Conservation (phyloP, 2,888 invertebrate species). For the Yponomeuta malinellus region DNA sequence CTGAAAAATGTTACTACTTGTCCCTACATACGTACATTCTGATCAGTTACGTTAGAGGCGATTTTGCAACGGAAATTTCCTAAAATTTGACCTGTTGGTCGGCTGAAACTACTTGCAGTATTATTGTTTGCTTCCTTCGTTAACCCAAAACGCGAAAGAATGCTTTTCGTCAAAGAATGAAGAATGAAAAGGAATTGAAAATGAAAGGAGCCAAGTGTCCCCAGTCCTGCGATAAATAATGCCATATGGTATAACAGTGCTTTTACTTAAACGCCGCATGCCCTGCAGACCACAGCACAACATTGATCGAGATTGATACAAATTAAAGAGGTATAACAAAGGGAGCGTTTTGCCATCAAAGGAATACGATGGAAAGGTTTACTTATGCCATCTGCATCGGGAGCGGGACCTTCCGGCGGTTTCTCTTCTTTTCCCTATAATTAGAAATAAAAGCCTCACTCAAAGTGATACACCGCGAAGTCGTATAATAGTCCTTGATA, state of each 20-base stretch:
- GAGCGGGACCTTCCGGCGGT: slow-evolving; percentile 40
- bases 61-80: too few relatives aligned
- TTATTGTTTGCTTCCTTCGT: not conserved
- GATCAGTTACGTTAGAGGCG: too few relatives aligned
- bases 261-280: slow-evolving; percentile 6
- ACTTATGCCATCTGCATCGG: slow-evolving; percentile 44
- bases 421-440: slow-evolving; percentile 39
- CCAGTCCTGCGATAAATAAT: not conserved
- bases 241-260: not conserved
- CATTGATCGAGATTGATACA: slow-evolving; percentile 39
- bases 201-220: not conserved
- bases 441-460: slow-evolving; percentile 43
- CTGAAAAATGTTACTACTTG: too few relatives aligned
- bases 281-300: slow-evolving; percentile 41
- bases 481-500: slow-evolving; percentile 31
- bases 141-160: not conserved
- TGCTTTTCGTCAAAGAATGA: not conserved
- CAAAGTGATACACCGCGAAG: slow-evolving; percentile 32
- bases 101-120: too few relatives aligned
- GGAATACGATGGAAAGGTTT: slow-evolving; percentile 35
- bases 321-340: slow-evolving; percentile 43
- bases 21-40: too few relatives aligned
- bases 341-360: slow-evolving; percentile 38
- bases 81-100: too few relatives aligned
- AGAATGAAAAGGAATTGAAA: not conserved